These are phyloP conservation scores for Pygoscelis adeliae DNA, from an alignment of 2,113 vertebrate species.

Conservation along the genomic window DNA sequence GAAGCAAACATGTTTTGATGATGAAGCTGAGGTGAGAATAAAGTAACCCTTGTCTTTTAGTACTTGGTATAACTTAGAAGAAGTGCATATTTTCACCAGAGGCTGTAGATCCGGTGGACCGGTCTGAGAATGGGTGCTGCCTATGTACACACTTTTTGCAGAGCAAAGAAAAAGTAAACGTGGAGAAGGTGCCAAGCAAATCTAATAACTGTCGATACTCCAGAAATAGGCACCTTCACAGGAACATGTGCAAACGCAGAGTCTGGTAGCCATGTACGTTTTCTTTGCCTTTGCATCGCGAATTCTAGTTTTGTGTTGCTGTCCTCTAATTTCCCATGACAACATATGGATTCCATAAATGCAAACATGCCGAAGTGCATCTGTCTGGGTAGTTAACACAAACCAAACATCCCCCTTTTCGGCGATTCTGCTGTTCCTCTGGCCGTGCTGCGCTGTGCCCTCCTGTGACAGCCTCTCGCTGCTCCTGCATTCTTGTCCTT, in stretches of 20 bases:
- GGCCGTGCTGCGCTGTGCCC: slow-evolving; percentile 23
- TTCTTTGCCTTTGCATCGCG: not conserved
- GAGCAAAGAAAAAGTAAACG: not conserved
- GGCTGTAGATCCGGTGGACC: not conserved
- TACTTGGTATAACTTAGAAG: slow-evolving; percentile 5
- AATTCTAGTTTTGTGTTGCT: slow-evolving; percentile 57
- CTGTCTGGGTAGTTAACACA: slow-evolving; percentile 77
- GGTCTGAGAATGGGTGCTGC: slow-evolving; percentile 1
- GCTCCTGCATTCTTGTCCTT: slow-evolving; percentile 30
- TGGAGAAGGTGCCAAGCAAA: slow-evolving; percentile 18
- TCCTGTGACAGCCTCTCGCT: not conserved
- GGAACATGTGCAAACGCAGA: not conserved
- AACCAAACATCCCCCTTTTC: slow-evolving; percentile 73
- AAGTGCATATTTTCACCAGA: slow-evolving; percentile 26
- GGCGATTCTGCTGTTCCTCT: slow-evolving; percentile 14
- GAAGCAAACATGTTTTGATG: slow-evolving; percentile 3
- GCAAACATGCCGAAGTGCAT: slow-evolving; percentile 78
- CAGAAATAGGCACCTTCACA: not conserved
- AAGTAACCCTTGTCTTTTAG: slow-evolving; percentile 27
- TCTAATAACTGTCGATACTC: not conserved
- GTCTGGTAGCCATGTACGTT: slow-evolving; percentile 15
- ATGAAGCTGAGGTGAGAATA: slow-evolving; percentile 21
- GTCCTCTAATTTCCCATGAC: slow-evolving; percentile 76
- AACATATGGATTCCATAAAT: slow-evolving; percentile 79
- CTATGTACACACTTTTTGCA: not conserved